Percentiles rank a stretch among this genome's conserved stretches.
phyloP scores from a whole-genome alignment of 2,113 vertebrate species.

The Octodon degus region DNA sequence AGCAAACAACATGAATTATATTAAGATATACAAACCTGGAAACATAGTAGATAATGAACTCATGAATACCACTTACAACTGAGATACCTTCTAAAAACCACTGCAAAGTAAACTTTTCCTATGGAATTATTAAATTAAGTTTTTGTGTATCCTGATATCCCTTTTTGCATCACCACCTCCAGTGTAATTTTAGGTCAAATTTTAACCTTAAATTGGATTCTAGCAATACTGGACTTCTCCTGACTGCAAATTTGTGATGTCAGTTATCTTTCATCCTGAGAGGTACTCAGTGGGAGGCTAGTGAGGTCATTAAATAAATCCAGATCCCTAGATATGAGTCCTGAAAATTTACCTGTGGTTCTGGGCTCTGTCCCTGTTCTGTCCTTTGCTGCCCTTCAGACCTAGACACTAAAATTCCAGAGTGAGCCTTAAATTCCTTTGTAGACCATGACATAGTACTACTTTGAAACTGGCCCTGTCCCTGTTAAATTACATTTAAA shows the following conservation, averaged over 20 bases:
- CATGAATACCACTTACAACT: conserved; percentile 60
- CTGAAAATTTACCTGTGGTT: neutral
- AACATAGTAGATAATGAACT: conserved; percentile 72
- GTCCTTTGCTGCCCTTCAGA: neutral
- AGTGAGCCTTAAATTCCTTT: neutral
- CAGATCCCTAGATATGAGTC: neutral
- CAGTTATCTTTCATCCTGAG: neutral
- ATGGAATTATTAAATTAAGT: conserved; percentile 57
- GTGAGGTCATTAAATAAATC: neutral
- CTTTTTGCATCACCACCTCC: neutral
- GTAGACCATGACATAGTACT: neutral
- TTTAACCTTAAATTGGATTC: conserved; percentile 50
- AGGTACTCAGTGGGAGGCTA: neutral
- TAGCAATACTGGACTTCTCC: neutral
- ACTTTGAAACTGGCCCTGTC: neutral
- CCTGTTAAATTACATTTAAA: neutral
- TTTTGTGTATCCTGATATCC: conserved; percentile 2
- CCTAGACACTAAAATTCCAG: neutral
- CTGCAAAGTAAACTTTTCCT: conserved; percentile 42
- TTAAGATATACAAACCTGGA: conserved; percentile 66
- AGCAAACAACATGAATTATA: conserved; percentile 47
- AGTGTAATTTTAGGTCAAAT: conserved; percentile 46
- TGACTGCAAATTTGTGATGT: neutral
- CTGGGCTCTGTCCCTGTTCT: neutral
- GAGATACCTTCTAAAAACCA: conserved; percentile 16